A percentile compares a stretch with the other conserved stretches of the same genome.
Evolutionary conservation across 2,888 invertebrate genomes (phyloP).

Genomic region (Globia sparganii): DNA sequence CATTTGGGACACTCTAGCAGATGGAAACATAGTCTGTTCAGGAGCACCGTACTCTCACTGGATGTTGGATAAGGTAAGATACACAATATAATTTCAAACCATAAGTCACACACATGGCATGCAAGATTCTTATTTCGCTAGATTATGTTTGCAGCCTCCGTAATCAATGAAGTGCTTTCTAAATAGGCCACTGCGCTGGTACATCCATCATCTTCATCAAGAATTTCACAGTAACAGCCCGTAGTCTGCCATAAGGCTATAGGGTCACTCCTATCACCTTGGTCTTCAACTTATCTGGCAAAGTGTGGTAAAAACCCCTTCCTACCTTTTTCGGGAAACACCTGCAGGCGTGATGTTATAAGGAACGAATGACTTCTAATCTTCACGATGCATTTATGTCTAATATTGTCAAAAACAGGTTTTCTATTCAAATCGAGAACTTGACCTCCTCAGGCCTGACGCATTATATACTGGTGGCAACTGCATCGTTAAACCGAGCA

Average conservation of each 20-base stretch:
- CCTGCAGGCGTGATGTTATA: not conserved
- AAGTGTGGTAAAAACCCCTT: not conserved
- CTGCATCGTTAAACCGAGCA: conserved; percentile 19
- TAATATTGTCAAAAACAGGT: conserved; percentile 1
- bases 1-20: too few species aligned
- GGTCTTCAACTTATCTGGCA: not conserved
- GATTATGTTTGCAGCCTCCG: too few species aligned
- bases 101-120: too few species aligned
- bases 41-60: too few species aligned
- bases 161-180: too few species aligned
- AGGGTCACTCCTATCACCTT: not conserved
- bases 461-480: not conserved
- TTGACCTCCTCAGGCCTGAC: conserved; percentile 20
- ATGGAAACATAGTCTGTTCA: too few species aligned
- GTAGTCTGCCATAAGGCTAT: too few species aligned
- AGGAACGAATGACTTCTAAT: not conserved
- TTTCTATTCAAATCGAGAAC: conserved; percentile 2
- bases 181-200: too few species aligned
- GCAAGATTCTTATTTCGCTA: too few species aligned
- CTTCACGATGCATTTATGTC: not conserved
- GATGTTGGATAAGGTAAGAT: not conserved
- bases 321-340: not conserved
- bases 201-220: too few species aligned
- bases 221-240: not conserved
- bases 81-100: not conserved